Percentiles rank a stretch among this genome's conserved stretches.
These are phyloP conservation scores for Pseudolaguvia tuberculata DNA, from an alignment of 2,113 vertebrate genomes.

Conservation along the genomic window DNA sequence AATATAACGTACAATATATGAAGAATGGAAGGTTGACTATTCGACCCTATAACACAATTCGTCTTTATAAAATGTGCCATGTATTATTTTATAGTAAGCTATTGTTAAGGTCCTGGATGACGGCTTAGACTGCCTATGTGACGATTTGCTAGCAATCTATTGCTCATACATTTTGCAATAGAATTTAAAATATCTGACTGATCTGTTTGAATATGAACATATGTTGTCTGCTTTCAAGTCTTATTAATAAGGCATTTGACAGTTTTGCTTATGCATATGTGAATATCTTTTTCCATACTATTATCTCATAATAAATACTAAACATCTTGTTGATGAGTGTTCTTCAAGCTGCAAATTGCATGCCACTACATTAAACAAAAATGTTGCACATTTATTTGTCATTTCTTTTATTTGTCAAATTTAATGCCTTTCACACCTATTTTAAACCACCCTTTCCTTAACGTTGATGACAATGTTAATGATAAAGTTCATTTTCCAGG, in stretches of 20 bases:
- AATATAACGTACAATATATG: not conserved
- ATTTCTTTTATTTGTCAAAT: not conserved
- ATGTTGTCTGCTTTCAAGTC: not conserved
- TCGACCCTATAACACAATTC: not conserved
- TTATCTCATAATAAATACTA: not conserved
- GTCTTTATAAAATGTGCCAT: not conserved
- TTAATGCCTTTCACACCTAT: not conserved
- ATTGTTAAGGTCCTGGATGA: too few relatives aligned
- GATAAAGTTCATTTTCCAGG: conserved; percentile 14
- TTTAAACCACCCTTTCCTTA: not conserved
- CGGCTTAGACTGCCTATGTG: too few relatives aligned
- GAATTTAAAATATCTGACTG: not conserved
- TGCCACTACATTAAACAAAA: conserved; percentile 22
- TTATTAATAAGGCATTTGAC: not conserved
- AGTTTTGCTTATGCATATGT: not conserved
- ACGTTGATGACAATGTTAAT: too few relatives aligned
- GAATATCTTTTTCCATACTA: not conserved
- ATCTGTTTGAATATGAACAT: not conserved
- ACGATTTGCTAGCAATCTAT: too few relatives aligned
- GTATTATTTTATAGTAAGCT: too few relatives aligned
- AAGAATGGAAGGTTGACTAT: not conserved
- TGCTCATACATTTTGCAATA: too few relatives aligned
- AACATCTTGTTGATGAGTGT: not conserved
- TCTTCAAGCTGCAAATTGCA: conserved; percentile 1
- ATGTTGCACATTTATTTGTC: not conserved